Evolutionary conservation across 1,140 invertebrate species (phyloP), one percentile per base, ranked within the genome.

Genomic region (Helicorthomorpha holstii): DNA sequence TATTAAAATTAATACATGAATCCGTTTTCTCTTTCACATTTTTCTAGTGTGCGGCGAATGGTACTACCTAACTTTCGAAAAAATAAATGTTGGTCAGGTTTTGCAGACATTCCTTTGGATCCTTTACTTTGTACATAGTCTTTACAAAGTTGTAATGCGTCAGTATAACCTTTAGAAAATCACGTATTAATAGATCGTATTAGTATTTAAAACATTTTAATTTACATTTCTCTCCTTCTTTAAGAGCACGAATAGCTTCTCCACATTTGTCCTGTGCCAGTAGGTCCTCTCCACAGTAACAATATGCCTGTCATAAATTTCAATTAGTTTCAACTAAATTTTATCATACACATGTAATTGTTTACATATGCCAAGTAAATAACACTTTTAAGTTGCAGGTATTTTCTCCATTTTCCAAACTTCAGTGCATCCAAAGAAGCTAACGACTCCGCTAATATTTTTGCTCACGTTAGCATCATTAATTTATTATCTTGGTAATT

Each of bases 11-110:
- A 69, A 67, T 69, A 81, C 78, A 83, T 83, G 48, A 83, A 73
- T 55, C 76, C 75, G 69, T 83, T 83, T 66, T 83, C 81, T 56
- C 80, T 62, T 57, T 81, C 74, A 65, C 79, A 81, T 61, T 83
- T 83, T 52, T 82, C 78, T 45, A 82, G 63, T 10, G 75, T 79
- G 44, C 77, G 64, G 54, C 72, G 72, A 3, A 83, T 67, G 48
- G 77, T 62, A 24, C 77, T 76, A 22, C 71, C 71, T 16, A 82
- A 64, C 38, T 72, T 73, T 54, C 72, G 69, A 61, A 82, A 83
- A 63, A 83, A 82, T 29, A 73, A 59, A 64, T 81, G 80, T 54
- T 76, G 68, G 52, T 80, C 73, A 4, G 78, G 78, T 61, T 75
- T 75, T 2, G 76, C 76, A 52, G 65, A 62, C 34, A 72, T 71